A percentile compares a stretch with the other conserved stretches of the same genome.
Evolutionary conservation across 2,113 vertebrate species (phyloP).

Genomic region (Microcebus griseorufus): DNA sequence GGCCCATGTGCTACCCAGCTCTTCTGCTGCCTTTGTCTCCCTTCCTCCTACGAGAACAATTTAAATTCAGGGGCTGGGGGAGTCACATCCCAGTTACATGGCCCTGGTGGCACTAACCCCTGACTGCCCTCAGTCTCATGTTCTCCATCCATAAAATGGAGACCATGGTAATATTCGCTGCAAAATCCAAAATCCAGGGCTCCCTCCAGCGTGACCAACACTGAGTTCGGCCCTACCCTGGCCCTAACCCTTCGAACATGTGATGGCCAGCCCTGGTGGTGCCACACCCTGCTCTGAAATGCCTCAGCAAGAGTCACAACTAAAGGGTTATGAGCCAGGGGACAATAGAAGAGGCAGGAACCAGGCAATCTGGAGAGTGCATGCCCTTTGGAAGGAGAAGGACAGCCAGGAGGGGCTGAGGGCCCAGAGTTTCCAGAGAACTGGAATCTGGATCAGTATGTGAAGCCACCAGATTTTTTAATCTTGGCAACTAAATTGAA

Average conservation of each 20-base stretch:
- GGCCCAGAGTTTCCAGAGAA: conserved; percentile 17
- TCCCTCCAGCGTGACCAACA: background rate
- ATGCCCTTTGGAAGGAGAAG: background rate
- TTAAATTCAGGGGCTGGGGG: background rate
- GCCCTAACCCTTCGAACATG: background rate
- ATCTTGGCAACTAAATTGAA: conserved; percentile 43
- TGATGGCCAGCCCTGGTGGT: background rate
- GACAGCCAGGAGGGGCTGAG: background rate
- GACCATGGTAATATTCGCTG: rapidly evolving
- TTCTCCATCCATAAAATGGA: background rate
- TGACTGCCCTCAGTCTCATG: background rate
- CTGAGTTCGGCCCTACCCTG: background rate
- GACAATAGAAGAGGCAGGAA: background rate
- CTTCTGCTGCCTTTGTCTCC: background rate
- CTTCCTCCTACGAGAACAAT: background rate
- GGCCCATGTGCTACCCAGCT: background rate
- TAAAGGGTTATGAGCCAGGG: background rate
- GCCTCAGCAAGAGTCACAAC: background rate
- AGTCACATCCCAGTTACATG: background rate
- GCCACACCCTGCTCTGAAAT: background rate
- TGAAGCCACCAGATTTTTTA: background rate
- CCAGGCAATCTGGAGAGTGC: background rate
- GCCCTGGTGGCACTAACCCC: background rate
- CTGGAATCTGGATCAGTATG: background rate
- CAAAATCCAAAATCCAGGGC: background rate